Base-by-base conservation (phyloP, 2,888 invertebrate genomes). In the Drosophila rubida region DNA sequence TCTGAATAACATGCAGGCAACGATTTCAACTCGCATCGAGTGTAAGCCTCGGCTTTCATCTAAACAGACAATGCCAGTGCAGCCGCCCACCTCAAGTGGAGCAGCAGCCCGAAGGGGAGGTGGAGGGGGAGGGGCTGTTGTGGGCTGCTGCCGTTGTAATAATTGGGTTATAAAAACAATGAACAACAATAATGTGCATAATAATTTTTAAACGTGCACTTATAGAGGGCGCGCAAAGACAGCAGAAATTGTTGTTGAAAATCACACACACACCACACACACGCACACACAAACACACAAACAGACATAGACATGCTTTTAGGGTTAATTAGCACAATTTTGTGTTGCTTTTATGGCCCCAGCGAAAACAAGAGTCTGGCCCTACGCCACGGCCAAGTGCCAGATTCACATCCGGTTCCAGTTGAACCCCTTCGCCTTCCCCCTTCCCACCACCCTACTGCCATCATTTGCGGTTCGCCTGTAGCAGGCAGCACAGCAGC, bases 311-410 rank as follows among this genome's bases (percentile, higher is more conserved):
- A 67, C 73, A 72, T 75, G 75, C 82, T 86, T 83, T 86, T 86
- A 85, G 83, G 83, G 86, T 87, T 85, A 85, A 85, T 85, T 85
- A 85, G 86, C 84, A 83, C 86, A 87, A 87, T 86, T 87, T 87
- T 76, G 74, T 87, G 86, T 65, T 83, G 80, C 75, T 82, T 84
- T 84, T 85, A 84, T 84, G 83, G 75, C 73, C 80, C 69, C 55
- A 69, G 66, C 62, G 72, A 85, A 81, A 75, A 83, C 82, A 83
- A 87, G 87, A 62, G 87, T 67, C 87, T 87, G 82, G 82, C 81
- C 58, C 48, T 54, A 60, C 54, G 82, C 82, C 81, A 86, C 78
- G 74, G 83, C 78, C 80, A 70, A 74, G 59, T 69, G 69, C 85
- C 76, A 84, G 80, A 78, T 70, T 83, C 78, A 54, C 70, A 75